These are phyloP conservation scores for Azorinus chamasolen DNA, from an alignment of 2,888 invertebrate species.

Conservation along the genomic window DNA sequence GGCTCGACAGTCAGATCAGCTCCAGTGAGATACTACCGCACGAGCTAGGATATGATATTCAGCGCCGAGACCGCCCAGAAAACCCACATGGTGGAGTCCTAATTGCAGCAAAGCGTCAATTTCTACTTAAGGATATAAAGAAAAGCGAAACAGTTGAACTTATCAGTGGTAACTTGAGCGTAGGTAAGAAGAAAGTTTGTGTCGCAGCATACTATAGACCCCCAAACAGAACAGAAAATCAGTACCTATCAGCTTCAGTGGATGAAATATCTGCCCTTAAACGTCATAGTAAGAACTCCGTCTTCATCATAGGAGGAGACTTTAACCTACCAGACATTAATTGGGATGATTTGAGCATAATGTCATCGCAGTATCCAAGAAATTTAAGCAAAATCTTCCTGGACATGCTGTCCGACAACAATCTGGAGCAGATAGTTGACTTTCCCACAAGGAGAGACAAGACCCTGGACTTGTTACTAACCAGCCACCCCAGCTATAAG, in stretches of 20 bases:
- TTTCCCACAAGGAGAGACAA: not conserved
- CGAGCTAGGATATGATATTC: not conserved
- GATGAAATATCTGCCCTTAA: conserved; percentile 6
- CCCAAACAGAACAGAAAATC: conserved; percentile 22
- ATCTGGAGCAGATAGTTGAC: not conserved
- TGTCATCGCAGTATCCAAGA: not conserved
- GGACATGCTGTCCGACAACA: conserved; percentile 1
- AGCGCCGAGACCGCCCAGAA: not conserved
- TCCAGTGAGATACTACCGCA: not conserved
- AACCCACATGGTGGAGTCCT: conserved; percentile 24
- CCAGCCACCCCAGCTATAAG: conserved; percentile 39
- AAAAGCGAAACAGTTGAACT: not conserved
- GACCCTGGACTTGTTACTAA: conserved; percentile 38
- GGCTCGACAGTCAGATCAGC: not conserved
- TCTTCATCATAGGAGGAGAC: conserved; percentile 12
- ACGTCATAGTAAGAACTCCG: not conserved
- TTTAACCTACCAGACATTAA: conserved; percentile 40
- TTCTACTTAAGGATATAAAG: not conserved
- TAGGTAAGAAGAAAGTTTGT: conserved; percentile 13
- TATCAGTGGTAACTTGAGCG: not conserved
- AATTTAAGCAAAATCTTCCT: not conserved
- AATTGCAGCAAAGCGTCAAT: conserved; percentile 2
- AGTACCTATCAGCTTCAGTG: conserved; percentile 2
- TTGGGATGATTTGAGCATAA: conserved; percentile 19
- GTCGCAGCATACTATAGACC: conserved; percentile 31